Evolutionary conservation across 1,140 invertebrate species (phyloP).

Genomic region (Aphis craccivora): DNA sequence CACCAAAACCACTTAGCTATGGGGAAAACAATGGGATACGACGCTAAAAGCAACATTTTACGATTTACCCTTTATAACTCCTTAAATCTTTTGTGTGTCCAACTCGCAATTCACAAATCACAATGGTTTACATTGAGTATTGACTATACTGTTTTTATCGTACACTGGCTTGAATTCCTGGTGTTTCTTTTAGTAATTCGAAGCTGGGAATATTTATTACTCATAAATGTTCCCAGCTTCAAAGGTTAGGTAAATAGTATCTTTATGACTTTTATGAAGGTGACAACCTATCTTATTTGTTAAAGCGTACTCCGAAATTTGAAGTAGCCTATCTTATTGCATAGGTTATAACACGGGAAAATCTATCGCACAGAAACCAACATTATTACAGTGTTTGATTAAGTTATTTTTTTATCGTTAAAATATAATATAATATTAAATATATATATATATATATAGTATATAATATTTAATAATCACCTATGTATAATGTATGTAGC

Average conservation of each 20-base stretch:
- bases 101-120: neutral
- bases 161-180: neutral
- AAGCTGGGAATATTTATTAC: neutral
- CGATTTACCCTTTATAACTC: neutral
- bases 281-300: neutral
- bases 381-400: neutral
- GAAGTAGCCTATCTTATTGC: neutral
- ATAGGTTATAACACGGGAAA: neutral
- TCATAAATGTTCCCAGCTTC: neutral
- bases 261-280: neutral
- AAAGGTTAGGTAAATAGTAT: neutral
- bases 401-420: neutral
- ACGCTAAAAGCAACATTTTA: neutral
- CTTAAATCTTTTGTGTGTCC: neutral
- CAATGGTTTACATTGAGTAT: neutral
- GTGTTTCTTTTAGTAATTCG: neutral
- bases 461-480: neutral
- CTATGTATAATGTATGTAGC: neutral
- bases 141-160: neutral
- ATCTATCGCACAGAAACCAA: neutral
- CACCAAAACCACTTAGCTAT: neutral
- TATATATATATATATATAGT: no score
- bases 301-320: neutral
- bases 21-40: neutral
- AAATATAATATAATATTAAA: neutral